Evolutionary conservation across 2,113 vertebrate genomes (phyloP), one percentile per base, ranked within the genome.

Genomic region (Peromyscus californicus): DNA sequence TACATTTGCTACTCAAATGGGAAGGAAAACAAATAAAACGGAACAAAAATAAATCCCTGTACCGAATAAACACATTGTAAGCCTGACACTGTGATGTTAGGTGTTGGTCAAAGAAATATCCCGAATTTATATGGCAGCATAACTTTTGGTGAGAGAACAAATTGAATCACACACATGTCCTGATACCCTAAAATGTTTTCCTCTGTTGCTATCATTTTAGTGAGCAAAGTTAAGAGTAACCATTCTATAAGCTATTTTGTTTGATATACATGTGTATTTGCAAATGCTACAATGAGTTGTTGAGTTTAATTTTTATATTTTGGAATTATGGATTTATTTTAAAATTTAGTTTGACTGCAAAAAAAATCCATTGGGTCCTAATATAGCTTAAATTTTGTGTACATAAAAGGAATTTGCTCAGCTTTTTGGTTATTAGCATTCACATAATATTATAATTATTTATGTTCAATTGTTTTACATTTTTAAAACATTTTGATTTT

Each of bases 381-480:
- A 96, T 42, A 85, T 10, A 85, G 12, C 76, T 88, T 45, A n/a
- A 94, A 65, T 75, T 15, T 96, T 7, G 19, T 48, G 59, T 90
- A 89, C 24, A 86, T 36, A 69, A 57, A 67, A 45, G 15, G 0
- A 94, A 54, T 19, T 59, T 2, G 79, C 26, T 36, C 59, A 45
- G 57, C 19, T 51, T 80, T 67, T 29, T 72, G 72, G 65, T 10
- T 36, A 51, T 80, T 91, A 72, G 1, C 39, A 93, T 96, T 91
- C 51, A 24, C 7, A 10, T 59, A 1, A 95, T 45, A 85, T 54
- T 88, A 29, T 74, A 72, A 15, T 33, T 76, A 90, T 10, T 39
- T 83, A 24, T 85, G 16, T 85, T 82, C 12, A 45, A 76, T 48
- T 86, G 3, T 63, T 97, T 97, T 96, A 48, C 90, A 12, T 92